These are phyloP conservation scores for Pteronura brasiliensis DNA, from an alignment of 2,113 vertebrate species.

Conservation along the genomic window DNA sequence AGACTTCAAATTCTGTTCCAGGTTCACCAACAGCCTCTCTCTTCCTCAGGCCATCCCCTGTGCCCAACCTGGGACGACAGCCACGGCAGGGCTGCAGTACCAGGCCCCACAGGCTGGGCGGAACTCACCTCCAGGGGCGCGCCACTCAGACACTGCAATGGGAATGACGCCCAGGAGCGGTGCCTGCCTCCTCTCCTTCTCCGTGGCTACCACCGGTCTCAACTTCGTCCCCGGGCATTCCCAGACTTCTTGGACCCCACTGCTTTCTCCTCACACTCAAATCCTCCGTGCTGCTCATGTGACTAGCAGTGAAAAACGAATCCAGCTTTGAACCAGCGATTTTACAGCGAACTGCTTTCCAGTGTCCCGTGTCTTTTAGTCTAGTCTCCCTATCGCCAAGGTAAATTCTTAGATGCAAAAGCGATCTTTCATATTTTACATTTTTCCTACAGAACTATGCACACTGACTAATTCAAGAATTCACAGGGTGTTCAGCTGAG, in stretches of 20 bases:
- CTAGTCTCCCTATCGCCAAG: neutral
- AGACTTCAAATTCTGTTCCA: neutral
- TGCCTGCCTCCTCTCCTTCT: neutral
- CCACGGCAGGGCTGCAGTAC: neutral
- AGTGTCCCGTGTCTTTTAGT: neutral
- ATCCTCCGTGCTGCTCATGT: neutral
- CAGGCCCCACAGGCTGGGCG: neutral
- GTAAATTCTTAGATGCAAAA: neutral
- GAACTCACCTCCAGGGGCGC: neutral
- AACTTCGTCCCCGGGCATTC: neutral
- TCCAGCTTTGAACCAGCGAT: neutral
- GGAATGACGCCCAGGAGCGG: neutral
- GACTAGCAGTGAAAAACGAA: neutral
- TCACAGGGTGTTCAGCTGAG: neutral
- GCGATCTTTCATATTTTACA: neutral
- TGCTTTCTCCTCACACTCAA: neutral
- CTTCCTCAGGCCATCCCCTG: neutral
- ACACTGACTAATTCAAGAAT: neutral
- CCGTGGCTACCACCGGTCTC: neutral
- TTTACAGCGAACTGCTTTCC: neutral
- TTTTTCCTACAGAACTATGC: neutral
- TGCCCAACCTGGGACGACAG: accelerated
- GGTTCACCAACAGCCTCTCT: neutral
- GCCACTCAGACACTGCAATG: neutral
- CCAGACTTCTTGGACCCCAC: neutral